Evolutionary conservation across 2,888 invertebrate genomes (phyloP).

Genomic region (Oscheius sp.): DNA sequence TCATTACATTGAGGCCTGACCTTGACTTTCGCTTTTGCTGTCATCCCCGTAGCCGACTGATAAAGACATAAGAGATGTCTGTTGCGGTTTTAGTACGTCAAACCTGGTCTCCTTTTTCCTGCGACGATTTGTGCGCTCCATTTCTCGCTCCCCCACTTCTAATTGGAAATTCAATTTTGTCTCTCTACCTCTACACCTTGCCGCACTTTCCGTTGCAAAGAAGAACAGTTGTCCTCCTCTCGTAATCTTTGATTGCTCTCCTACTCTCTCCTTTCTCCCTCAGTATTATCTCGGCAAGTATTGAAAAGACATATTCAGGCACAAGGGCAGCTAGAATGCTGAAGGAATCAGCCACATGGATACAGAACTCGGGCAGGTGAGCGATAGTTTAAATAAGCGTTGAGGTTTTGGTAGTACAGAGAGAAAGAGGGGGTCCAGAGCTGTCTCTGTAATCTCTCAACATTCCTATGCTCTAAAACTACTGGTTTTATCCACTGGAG

Average conservation of each 20-base stretch:
- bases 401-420: background rate
- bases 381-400: slow-evolving; percentile 7
- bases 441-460: no score
- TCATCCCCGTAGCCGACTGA: no score
- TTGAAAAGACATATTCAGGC: background rate
- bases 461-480: no score
- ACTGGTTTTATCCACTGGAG: no score
- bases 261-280: background rate
- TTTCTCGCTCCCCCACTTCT: background rate
- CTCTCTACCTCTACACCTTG: background rate
- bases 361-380: slow-evolving; percentile 51
- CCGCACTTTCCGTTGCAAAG: background rate
- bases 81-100: no score
- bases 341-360: slow-evolving; percentile 55
- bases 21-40: no score
- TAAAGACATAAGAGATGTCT: no score
- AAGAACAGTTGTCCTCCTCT: background rate
- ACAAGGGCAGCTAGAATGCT: slow-evolving; percentile 27
- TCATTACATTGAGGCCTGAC: no score
- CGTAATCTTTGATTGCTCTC: background rate
- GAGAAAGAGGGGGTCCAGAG: background rate
- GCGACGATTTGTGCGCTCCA: no score
- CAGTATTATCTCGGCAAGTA: background rate
- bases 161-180: background rate
- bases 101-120: no score